Base-by-base conservation (phyloP, 1,140 invertebrate genomes). In the Macrobrachium rosenbergii region DNA sequence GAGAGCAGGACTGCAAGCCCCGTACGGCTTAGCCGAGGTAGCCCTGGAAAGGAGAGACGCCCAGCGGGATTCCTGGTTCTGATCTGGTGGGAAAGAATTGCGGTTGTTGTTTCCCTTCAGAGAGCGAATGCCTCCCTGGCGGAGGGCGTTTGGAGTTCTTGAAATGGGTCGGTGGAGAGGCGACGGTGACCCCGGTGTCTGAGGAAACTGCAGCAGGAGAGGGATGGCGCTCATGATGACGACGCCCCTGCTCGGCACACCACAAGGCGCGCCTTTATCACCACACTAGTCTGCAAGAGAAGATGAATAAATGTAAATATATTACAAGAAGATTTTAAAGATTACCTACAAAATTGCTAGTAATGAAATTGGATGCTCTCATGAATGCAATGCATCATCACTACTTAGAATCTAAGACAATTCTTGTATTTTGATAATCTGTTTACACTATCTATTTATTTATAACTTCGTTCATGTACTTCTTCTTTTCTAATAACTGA, bases 51-150 rank as follows among this genome's bases (percentile, higher is more conserved):
- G 78, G 11, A 87, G 85, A 12, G 85, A 67, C 10, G 79, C 85
- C 85, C 85, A 87, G 43, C 85, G 85, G 16, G 78, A 81, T 60
- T 87, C 85, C 45, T 87, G 85, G 23, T 37, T 64, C 69, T 87
- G 85, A 52, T 87, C 85, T 16, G 85, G 85, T 10, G 85, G 85
- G 59, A 87, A 87, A 37, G 85, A 87, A 58, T 87, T 87, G n/a
- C 85, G 67, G 78, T 87, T 87, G 64, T 86, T 86, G 62, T 72
- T 86, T 45, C 17, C 12, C 45, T n/a, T 69, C 45, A 64, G 83
- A 10, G 69, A 80, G 59, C 52, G 52, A 5, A 52, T 52, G 52
- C 52, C 52, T 52, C 52, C 52, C 7, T 72, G 67, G 77, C 78
- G 85, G 14, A 81, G 37, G 37, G 28, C 45, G 28, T 60, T 81